Evolutionary conservation across 2,888 invertebrate species (phyloP).

Genomic region (Agapostemon virescens): DNA sequence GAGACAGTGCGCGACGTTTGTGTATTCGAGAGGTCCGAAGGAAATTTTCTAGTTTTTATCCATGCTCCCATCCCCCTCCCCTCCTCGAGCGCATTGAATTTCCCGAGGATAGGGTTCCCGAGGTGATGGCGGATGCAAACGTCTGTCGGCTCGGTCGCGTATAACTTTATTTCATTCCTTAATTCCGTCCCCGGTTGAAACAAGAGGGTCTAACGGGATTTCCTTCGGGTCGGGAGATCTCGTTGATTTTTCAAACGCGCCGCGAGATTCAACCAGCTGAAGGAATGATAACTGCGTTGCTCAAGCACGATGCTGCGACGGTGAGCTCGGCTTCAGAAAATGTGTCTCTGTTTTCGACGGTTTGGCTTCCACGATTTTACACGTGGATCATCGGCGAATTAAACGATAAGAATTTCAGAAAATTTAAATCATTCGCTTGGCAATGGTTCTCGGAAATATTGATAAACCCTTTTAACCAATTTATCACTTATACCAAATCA

Average conservation of each 20-base stretch:
- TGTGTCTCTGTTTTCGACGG: background rate
- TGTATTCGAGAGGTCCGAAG: conserved; percentile 22
- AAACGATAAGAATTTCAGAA: background rate
- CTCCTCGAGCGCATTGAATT: conserved; percentile 43
- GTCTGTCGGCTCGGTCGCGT: conserved; percentile 35
- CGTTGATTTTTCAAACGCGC: conserved; percentile 52
- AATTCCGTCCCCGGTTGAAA: conserved; percentile 47
- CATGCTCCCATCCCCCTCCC: background rate
- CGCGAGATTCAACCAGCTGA: conserved; percentile 33
- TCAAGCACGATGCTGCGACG: background rate
- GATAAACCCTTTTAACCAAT: background rate
- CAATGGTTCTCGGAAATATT: background rate
- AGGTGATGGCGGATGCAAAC: conserved; percentile 20
- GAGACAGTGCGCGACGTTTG: conserved; percentile 16
- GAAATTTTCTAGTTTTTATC: conserved; percentile 32
- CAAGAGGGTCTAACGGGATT: conserved; percentile 46
- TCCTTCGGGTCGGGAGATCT: conserved; percentile 20
- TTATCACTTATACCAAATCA: background rate
- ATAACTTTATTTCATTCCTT: conserved; percentile 48
- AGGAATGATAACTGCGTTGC: conserved; percentile 29
- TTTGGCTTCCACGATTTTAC: background rate
- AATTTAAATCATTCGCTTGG: background rate
- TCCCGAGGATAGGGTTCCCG: conserved; percentile 18
- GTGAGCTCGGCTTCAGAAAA: background rate
- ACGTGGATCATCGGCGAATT: background rate